Base-by-base conservation (phyloP, 2,797 vertebrate genomes). In the Cetoscarus ocellatus region DNA sequence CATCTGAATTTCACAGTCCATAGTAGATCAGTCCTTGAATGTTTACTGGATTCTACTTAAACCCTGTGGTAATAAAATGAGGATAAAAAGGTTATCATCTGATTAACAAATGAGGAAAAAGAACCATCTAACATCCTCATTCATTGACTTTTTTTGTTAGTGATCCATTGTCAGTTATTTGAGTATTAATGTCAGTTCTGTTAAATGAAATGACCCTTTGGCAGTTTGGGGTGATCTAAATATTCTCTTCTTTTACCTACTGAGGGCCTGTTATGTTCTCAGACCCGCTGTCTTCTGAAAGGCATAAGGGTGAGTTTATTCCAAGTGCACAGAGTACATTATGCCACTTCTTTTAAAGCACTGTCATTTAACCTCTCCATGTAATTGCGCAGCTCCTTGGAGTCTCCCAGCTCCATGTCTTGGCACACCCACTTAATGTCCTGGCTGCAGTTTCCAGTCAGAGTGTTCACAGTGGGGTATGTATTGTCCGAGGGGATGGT, bases 341-440 rank as follows among this genome's bases (percentile, higher is more conserved):
- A 88, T 67, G 88, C 93, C 79, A 90, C 88, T 61, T 95, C 94
- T 70, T 94, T 93, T 75, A 93, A 86, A 79, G 91, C 92, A 77
- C 86, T 94, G 85, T 97, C 97, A 63, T 94, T 95, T 88, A 96
- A 86, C 72, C 95, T 94, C 84, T 97, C 97, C 96, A 95, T 95
- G 88, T 96, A 96, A 91, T 93, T 95, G 86, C 93, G 94, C 44
- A 95, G 93, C 75, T 98, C 97, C 83, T 92, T 93, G 67, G 96
- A 94, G 83, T 95, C 93, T 40, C 94, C 95, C 57, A 95, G 85
- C 67, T 94, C 95, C 86, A 96, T 80, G 11, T 97, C 97, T 80
- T 93, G 96, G 85, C 97, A 97, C 73, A 96, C 96, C 98, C 97
- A 98, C 84, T 96, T 95, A 91, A 97, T 95, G 90, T 96, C 96